A percentile compares a stretch with the other conserved stretches of the same genome.
phyloP scores from a whole-genome alignment of 2,113 vertebrate species.

The Scytalopus superciliaris region DNA sequence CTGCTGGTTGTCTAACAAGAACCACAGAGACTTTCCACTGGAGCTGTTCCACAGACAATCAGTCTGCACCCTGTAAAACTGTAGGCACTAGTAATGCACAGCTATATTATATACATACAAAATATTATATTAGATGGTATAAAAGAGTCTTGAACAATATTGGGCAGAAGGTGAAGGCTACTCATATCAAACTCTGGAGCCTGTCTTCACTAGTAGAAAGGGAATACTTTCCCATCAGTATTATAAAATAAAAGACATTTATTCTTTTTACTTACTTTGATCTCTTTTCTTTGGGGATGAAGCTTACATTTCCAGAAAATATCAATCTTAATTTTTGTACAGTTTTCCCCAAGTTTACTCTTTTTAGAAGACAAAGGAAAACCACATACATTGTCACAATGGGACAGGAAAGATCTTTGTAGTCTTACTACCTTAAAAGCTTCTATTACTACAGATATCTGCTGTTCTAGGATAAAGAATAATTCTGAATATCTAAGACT shows the following conservation, averaged over 20 bases:
- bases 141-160: background rate
- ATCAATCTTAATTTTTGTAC: background rate
- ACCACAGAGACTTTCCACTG: background rate
- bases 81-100: background rate
- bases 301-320: background rate
- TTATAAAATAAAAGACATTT: background rate
- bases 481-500: background rate
- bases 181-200: background rate
- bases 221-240: background rate
- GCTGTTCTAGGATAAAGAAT: background rate
- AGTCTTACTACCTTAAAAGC: background rate
- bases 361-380: background rate
- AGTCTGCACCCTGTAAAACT: background rate
- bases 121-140: background rate
- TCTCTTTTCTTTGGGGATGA: background rate
- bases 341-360: background rate
- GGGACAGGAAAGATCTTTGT: fast-evolving
- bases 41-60: background rate
- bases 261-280: background rate
- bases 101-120: background rate
- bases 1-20: background rate
- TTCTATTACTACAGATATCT: background rate
- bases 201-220: background rate
- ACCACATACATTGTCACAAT: background rate
- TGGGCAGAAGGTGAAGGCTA: background rate